Percentiles rank a stretch among this genome's conserved stretches.
Conservation (phyloP, 2,797 vertebrate genomes). For the Pitangus sulphuratus region DNA sequence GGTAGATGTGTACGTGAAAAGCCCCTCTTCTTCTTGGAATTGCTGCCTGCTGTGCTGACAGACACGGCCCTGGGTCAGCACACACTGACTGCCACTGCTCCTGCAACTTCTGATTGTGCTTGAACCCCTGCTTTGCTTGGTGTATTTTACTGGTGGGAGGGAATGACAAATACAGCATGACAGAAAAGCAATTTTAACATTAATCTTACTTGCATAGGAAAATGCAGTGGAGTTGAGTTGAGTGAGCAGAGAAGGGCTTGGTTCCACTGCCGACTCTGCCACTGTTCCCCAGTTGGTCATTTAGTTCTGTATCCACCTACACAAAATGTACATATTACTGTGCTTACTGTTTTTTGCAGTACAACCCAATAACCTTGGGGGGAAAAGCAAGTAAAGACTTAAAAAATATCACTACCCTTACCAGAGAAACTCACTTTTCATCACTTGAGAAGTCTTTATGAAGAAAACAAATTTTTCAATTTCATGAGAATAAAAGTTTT, state of each 20-base stretch:
- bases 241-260: neutral
- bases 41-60: neutral
- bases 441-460: neutral
- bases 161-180: rapidly evolving
- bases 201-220: neutral
- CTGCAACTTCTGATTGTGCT: neutral
- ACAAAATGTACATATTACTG: neutral
- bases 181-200: neutral
- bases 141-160: rapidly evolving
- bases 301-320: neutral
- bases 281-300: neutral
- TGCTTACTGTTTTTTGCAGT: neutral
- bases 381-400: neutral
- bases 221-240: neutral
- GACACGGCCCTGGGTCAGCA: neutral
- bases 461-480: neutral
- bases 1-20: rapidly evolving
- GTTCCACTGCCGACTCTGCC: neutral
- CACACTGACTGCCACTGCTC: neutral
- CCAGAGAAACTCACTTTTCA: rapidly evolving
- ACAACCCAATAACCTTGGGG: neutral
- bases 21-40: rapidly evolving
- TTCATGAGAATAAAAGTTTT: neutral
- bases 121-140: neutral
- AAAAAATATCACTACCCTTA: neutral